Evolutionary conservation across 2,888 invertebrate species (phyloP), one percentile per base, ranked within the genome.

Genomic region (Hoplodrina ambigua): DNA sequence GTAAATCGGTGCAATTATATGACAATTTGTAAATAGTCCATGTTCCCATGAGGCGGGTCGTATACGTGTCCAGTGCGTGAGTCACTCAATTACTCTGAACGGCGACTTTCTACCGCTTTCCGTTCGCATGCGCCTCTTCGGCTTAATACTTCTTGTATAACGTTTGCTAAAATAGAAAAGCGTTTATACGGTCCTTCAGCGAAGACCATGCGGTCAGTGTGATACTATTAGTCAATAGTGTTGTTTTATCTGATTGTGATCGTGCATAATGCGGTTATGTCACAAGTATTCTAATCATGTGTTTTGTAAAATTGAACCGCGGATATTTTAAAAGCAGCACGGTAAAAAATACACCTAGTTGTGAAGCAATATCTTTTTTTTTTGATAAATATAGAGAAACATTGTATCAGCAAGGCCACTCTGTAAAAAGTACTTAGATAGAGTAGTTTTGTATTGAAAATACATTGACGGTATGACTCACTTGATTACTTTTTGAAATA

Each of bases 131-230:
- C 83, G 82, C 83, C 85, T 91, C 88, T 89, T 88, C 83, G 84
- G 83, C 82, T 85, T 85, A 89, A 88, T 86, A 83, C 82, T 83
- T 88, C 89, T 94, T 94, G 92, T 92, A 92, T 93, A 94, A 93
- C 87, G 74, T 86, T 89, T 86, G 92, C 90, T 93, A 93, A 94
- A 93, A 94, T 93, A 93, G 94, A 94, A 94, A 94, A 92, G 88
- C 84, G 86, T 80, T 87, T 88, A 88, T 85, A 80, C 78, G 72
- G 83, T 89, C 88, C 89, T 89, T 87, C 75, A 70, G 58, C 72
- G 59, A 65, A 83, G 73, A 81, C 76, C 81, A 76, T 62, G 73
- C 66, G 78, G 59, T 80, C 74, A 69, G 37, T 55, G 20, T 60
- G 59, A 61, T 60, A 57, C 15, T 56, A 30, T 20, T 56, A 33